phyloP scores from a whole-genome alignment of 2,113 vertebrate species.

The Oreochromis tanganicae region DNA sequence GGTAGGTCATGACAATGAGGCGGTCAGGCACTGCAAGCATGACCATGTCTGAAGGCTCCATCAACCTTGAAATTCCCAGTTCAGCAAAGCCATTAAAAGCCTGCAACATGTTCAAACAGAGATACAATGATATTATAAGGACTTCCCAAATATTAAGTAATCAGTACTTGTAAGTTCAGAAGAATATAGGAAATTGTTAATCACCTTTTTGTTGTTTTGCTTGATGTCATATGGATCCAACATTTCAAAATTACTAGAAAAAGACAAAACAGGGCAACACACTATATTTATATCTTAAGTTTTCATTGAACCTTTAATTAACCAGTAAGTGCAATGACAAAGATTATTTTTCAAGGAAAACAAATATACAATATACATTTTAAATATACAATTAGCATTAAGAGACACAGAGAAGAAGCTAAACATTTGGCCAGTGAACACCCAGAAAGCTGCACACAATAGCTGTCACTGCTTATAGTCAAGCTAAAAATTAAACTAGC shows the following conservation, averaged over 20 bases:
- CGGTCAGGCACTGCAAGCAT: constrained; percentile 81
- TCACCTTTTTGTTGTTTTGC: constrained; percentile 84
- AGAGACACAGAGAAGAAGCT: rapidly evolving
- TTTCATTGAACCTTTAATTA: not conserved
- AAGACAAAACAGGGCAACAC: not conserved
- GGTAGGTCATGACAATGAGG: constrained; percentile 89
- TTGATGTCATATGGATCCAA: constrained; percentile 84
- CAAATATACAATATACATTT: not conserved
- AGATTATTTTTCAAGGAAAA: not conserved
- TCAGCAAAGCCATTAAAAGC: constrained; percentile 83
- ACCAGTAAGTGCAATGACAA: rapidly evolving
- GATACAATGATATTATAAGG: not conserved
- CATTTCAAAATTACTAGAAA: constrained; percentile 71
- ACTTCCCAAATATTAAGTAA: not conserved
- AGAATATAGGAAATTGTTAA: not conserved
- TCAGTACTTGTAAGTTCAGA: not conserved
- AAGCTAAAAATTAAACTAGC: not conserved
- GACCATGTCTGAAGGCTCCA: constrained; percentile 86
- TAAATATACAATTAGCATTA: not conserved
- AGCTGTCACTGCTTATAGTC: not conserved
- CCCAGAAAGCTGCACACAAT: not conserved
- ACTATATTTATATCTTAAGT: rapidly evolving
- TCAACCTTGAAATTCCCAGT: constrained; percentile 81
- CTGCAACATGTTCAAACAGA: constrained; percentile 44
- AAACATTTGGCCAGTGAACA: not conserved